Evolutionary conservation across 2,888 invertebrate species (phyloP), one percentile per base, ranked within the genome.

Genomic region (Taenaris catops): DNA sequence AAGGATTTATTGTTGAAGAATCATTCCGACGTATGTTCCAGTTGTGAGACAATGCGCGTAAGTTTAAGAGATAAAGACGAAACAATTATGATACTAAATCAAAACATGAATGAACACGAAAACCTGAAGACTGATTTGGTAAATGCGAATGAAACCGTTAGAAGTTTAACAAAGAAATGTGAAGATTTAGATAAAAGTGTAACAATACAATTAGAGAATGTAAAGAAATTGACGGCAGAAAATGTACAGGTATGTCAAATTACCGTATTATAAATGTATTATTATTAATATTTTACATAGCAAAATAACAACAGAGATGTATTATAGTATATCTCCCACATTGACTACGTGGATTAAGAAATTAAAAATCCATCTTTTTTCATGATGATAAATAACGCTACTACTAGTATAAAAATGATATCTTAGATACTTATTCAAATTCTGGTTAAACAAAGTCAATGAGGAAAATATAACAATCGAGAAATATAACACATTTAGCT

Each of bases 161-260:
- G 58, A 11, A 91, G 89, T 52, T 73, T 93, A 12, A 89, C 88
- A 9, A 92, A 93, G 44, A 92, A 91, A 63, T 93, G 91, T 48
- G 91, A 91, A 40, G 89, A 90, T 23, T 65, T 94, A 39, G 91
- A 93, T 8, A 90, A 89, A 25, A 92, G 89, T 56, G 64, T 95
- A 18, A 65, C 91, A 1, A 87, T 90, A 23, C 94, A 94, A 53
- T 90, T 93, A 53, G 88, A 90, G 0, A 89, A 87, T 44, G 89
- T 91, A 4, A 89, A 89, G 48, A 79, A 89, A 53, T 61, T 92
- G 48, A 89, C 90, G 46, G 88, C 91, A 60, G 91, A 93, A 66
- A 89, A 92, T 41, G 51, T 48, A 44, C 80, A 84, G 84, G 87
- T 87, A 56, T 45, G 34, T 9, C n/a, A n/a, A n/a, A n/a, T n/a